Percentiles rank a stretch among this genome's conserved stretches.
Conservation (phyloP, 37 sponge, comb jelly and placozoan genomes). For the Lycopodina hypogea region DNA sequence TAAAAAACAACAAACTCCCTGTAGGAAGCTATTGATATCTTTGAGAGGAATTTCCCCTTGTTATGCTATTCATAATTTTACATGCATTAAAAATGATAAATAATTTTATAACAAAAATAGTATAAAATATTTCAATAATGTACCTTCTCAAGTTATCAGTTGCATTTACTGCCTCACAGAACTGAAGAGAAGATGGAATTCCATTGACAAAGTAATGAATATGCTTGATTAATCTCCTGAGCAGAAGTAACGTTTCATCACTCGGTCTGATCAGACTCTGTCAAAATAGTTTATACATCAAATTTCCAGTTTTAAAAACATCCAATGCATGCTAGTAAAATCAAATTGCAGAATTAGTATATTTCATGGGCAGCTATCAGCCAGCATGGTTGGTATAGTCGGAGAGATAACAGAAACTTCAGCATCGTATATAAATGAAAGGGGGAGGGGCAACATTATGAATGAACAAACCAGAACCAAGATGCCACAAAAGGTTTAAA, state of each 20-base stretch:
- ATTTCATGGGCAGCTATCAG: background rate
- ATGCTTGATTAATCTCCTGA: conserved; percentile 30
- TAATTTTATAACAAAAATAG: too few relatives aligned
- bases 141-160: conserved; percentile 6
- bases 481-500: too few relatives aligned
- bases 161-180: background rate
- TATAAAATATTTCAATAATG: too few relatives aligned
- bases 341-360: conserved; percentile 21
- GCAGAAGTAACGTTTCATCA: conserved; percentile 20
- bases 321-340: background rate
- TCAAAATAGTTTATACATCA: background rate
- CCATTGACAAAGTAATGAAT: conserved; percentile 40
- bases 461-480: too few relatives aligned
- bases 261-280: conserved; percentile 5
- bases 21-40: too few relatives aligned
- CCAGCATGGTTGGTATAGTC: background rate
- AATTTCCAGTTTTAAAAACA: background rate
- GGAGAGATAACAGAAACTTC: background rate
- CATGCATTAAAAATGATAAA: too few relatives aligned
- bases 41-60: too few relatives aligned
- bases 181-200: background rate
- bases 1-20: too few relatives aligned
- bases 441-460: too few relatives aligned
- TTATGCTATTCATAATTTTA: too few relatives aligned
- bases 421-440: background rate